Conservation (phyloP, 2,113 vertebrate species). For the Cololabis saira region DNA sequence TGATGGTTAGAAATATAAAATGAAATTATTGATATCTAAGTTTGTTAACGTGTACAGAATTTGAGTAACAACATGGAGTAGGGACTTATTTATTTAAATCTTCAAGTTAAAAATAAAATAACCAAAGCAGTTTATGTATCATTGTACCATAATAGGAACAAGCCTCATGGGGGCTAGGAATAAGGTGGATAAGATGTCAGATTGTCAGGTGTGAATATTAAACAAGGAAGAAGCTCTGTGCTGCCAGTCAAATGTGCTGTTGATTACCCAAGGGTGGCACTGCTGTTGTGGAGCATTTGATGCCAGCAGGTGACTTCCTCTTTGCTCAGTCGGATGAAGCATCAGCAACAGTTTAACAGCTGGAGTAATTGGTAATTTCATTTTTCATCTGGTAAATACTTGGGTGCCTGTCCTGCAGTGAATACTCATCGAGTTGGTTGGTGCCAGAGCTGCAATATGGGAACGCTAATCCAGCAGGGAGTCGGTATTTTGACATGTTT, state of each 20-base stretch:
- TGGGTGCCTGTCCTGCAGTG: too few relatives aligned
- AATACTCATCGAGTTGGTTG: not conserved
- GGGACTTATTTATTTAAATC: not conserved
- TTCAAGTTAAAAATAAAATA: not conserved
- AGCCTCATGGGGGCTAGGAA: too few relatives aligned
- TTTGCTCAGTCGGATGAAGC: not conserved
- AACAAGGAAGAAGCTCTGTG: too few relatives aligned
- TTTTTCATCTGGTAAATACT: not conserved
- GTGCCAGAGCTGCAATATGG: slow-evolving; percentile 29
- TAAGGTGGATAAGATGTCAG: too few relatives aligned
- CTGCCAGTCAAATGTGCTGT: slow-evolving; percentile 3
- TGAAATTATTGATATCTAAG: too few relatives aligned
- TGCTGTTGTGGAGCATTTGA: too few relatives aligned
- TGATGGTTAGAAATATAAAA: too few relatives aligned
- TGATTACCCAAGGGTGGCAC: not conserved
- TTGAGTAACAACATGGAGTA: not conserved
- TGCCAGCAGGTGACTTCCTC: not conserved
- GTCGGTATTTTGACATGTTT: not conserved
- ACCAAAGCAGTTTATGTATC: not conserved
- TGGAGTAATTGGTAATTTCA: too few relatives aligned
- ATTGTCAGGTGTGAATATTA: too few relatives aligned
- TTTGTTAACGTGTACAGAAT: not conserved
- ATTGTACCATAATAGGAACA: slow-evolving; percentile 7
- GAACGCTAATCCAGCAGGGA: not conserved
- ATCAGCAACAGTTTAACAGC: not conserved